A percentile compares a stretch with the other conserved stretches of the same genome.
Conservation (phyloP, 2,888 invertebrate genomes). For the Parnassius mnemosyne region DNA sequence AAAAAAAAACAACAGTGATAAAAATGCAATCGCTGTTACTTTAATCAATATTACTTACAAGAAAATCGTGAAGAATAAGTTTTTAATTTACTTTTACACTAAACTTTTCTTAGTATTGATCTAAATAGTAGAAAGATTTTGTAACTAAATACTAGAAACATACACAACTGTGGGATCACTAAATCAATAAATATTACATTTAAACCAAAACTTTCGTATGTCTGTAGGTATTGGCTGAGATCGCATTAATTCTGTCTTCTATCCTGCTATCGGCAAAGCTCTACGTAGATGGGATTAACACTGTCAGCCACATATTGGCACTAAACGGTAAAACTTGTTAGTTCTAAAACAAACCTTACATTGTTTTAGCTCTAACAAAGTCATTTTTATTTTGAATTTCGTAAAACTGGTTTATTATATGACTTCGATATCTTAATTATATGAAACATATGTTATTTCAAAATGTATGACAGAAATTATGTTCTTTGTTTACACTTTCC, state of each 20-base stretch:
- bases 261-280: constrained; percentile 9
- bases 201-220: constrained; percentile 14
- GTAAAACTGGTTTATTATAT: too few relatives aligned
- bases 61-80: too few relatives aligned
- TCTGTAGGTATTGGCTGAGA: constrained; percentile 2
- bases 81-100: too few relatives aligned
- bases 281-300: constrained; percentile 25
- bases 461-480: too few relatives aligned
- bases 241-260: constrained; percentile 11
- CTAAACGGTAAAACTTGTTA: constrained; percentile 25
- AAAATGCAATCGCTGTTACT: too few relatives aligned
- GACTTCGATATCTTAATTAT: too few relatives aligned
- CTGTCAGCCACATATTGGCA: constrained; percentile 29
- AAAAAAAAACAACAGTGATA: too few relatives aligned
- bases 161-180: constrained; percentile 4
- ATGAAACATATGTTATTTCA: background rate
- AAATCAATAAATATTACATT: constrained; percentile 15
- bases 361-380: constrained; percentile 26
- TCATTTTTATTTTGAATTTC: constrained; percentile 6
- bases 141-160: background rate
- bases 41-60: too few relatives aligned
- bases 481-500: too few relatives aligned
- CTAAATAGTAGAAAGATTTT: too few relatives aligned
- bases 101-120: too few relatives aligned
- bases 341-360: constrained; percentile 33